Evolutionary conservation across 92 coral and sea anemone genomes (phyloP).

Genomic region (Blastomussa wellsi): DNA sequence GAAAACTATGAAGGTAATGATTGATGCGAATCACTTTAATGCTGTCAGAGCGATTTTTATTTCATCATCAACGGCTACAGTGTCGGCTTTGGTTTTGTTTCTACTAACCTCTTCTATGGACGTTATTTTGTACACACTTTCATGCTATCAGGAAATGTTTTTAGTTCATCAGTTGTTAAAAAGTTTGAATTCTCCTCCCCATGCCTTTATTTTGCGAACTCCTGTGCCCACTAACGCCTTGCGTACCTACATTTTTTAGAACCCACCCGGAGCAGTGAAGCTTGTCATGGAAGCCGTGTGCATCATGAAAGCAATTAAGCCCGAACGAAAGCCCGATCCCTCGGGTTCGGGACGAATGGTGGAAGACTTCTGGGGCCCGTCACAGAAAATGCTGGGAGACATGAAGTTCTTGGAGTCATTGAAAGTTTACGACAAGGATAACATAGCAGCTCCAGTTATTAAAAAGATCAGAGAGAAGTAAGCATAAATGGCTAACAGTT

Average conservation of each 20-base stretch:
- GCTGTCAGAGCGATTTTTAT: too few species aligned
- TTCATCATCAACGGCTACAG: too few species aligned
- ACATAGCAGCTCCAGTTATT: slow-evolving; percentile 84
- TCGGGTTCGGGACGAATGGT: slow-evolving; percentile 99
- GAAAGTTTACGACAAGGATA: slow-evolving; percentile 95
- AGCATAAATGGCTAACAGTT: slow-evolving; percentile 17
- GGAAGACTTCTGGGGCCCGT: slow-evolving; percentile 99
- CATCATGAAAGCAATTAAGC: slow-evolving; percentile 90
- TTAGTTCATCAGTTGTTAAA: too few species aligned
- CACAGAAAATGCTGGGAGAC: slow-evolving; percentile 97
- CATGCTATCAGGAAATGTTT: too few species aligned
- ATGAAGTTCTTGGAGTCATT: slow-evolving; percentile 94
- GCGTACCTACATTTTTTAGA: slow-evolving; percentile 44
- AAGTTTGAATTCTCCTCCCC: too few species aligned
- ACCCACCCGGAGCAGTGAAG: slow-evolving; percentile 95
- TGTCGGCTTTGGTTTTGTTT: too few species aligned
- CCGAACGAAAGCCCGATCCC: slow-evolving; percentile 99
- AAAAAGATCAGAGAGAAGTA: slow-evolving; percentile 98
- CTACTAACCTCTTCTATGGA: too few species aligned
- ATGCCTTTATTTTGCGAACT: neutral
- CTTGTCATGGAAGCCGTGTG: slow-evolving; percentile 98
- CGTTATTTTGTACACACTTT: too few species aligned
- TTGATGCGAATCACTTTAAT: too few species aligned
- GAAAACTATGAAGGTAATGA: slow-evolving; percentile 93
- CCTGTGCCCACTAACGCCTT: neutral